Conservation (phyloP, 2,888 invertebrate genomes). For the Acleris emargana region DNA sequence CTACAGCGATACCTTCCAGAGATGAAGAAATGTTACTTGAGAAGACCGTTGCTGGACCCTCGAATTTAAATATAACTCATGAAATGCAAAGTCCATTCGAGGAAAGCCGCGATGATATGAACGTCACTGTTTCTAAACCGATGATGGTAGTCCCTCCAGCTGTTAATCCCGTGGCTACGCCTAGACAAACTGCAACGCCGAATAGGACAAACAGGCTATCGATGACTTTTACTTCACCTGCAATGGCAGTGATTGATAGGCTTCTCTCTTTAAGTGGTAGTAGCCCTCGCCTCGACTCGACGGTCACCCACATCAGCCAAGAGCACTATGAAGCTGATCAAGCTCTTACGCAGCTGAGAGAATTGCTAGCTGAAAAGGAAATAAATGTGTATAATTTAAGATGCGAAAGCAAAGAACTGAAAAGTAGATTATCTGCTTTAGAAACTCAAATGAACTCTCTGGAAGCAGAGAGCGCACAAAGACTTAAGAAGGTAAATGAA, state of each 20-base stretch:
- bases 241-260: slow-evolving; percentile 80
- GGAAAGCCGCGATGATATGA: slow-evolving; percentile 59
- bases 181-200: slow-evolving; percentile 63
- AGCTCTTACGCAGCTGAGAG: slow-evolving; percentile 72
- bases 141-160: slow-evolving; percentile 78
- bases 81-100: slow-evolving; percentile 48
- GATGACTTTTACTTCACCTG: slow-evolving; percentile 75
- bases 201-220: slow-evolving; percentile 69
- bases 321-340: slow-evolving; percentile 67
- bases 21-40: slow-evolving; percentile 41
- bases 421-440: slow-evolving; percentile 68
- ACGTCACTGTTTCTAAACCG: slow-evolving; percentile 65
- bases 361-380: slow-evolving; percentile 82
- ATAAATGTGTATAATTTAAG: slow-evolving; percentile 77
- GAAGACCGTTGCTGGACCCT: slow-evolving; percentile 50
- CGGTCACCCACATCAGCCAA: slow-evolving; percentile 50
- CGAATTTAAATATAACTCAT: slow-evolving; percentile 49
- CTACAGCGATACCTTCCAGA: slow-evolving; percentile 40
- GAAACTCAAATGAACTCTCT: slow-evolving; percentile 68
- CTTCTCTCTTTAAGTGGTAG: slow-evolving; percentile 73
- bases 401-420: slow-evolving; percentile 75
- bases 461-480: slow-evolving; percentile 62
- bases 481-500: slow-evolving; percentile 66
- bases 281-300: slow-evolving; percentile 59
- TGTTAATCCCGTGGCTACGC: slow-evolving; percentile 62